These are phyloP conservation scores for Eptatretus burgeri DNA, from an alignment of 2,113 vertebrate species.

Conservation along the genomic window DNA sequence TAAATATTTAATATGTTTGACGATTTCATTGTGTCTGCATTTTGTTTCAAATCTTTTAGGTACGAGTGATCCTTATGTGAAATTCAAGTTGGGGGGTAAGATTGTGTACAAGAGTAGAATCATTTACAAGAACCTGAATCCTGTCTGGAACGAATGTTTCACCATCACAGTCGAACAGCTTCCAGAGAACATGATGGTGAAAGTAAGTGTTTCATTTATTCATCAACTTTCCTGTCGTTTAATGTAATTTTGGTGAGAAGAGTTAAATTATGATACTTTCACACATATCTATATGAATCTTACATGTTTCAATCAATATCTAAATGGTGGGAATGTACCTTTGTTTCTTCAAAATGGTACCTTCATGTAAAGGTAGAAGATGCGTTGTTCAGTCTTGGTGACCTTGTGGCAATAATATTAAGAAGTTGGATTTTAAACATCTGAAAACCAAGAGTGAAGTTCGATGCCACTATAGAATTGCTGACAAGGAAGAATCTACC, in stretches of 20 bases:
- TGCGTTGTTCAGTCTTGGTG: too few species aligned
- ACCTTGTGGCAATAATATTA: too few species aligned
- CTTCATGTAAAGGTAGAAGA: too few species aligned
- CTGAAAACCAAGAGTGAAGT: too few species aligned
- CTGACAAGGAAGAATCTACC: too few species aligned
- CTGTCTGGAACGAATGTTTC: constrained; percentile 67
- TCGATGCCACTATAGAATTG: too few species aligned
- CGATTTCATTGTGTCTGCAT: too few species aligned
- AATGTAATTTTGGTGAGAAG: neutral
- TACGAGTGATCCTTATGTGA: constrained; percentile 87
- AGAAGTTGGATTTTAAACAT: too few species aligned
- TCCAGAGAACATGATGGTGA: constrained; percentile 52
- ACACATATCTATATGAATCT: neutral
- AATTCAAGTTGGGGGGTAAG: constrained; percentile 83
- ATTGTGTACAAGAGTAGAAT: constrained; percentile 87
- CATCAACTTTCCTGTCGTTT: constrained; percentile 7
- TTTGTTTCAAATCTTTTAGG: constrained; percentile 18
- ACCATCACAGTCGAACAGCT: constrained; percentile 37
- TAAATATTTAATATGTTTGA: too few species aligned
- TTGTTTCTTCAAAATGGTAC: too few species aligned
- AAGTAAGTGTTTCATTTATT: constrained; percentile 23
- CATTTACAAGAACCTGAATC: constrained; percentile 81
- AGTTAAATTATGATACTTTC: neutral
- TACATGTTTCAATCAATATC: too few species aligned
- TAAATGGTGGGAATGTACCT: too few species aligned